phyloP scores from a whole-genome alignment of 2,797 vertebrate species.

The Falco concolor region DNA sequence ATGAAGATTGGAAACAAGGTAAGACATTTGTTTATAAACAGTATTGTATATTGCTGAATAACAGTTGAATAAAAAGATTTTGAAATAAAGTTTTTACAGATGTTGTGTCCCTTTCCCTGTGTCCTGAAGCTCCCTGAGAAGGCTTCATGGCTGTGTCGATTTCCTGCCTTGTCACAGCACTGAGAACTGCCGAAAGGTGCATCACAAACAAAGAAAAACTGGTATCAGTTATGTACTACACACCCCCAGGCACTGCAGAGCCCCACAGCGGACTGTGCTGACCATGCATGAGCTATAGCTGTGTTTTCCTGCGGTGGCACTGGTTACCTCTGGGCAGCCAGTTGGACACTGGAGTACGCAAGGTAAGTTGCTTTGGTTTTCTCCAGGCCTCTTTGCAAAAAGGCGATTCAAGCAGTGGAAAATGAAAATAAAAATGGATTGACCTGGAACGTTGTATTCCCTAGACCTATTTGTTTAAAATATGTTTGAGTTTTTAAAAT shows the following conservation, averaged over 20 bases:
- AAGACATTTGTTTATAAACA: conserved; percentile 88
- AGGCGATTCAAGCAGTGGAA: background rate
- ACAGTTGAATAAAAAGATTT: conserved; percentile 88
- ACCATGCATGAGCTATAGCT: background rate
- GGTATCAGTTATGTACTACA: background rate
- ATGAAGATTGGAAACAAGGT: conserved; percentile 87
- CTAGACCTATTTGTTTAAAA: background rate
- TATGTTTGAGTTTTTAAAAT: background rate
- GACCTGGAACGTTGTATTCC: background rate
- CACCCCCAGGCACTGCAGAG: no score
- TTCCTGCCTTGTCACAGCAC: background rate
- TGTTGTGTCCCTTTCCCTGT: conserved; percentile 16
- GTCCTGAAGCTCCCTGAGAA: background rate
- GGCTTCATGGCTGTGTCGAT: background rate
- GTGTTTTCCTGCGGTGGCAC: background rate
- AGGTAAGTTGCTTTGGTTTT: background rate
- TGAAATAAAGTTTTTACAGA: conserved; percentile 76
- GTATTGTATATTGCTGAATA: conserved; percentile 88
- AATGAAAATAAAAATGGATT: background rate
- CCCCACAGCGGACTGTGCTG: background rate
- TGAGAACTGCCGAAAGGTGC: background rate
- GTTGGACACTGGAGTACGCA: background rate
- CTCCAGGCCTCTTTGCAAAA: background rate
- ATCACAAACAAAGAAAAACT: background rate
- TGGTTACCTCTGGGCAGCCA: background rate